A percentile compares a stretch with the other conserved stretches of the same genome.
These are phyloP conservation scores for Megalopta genalis DNA, from an alignment of 1,140 invertebrate genomes.

Conservation along the genomic window DNA sequence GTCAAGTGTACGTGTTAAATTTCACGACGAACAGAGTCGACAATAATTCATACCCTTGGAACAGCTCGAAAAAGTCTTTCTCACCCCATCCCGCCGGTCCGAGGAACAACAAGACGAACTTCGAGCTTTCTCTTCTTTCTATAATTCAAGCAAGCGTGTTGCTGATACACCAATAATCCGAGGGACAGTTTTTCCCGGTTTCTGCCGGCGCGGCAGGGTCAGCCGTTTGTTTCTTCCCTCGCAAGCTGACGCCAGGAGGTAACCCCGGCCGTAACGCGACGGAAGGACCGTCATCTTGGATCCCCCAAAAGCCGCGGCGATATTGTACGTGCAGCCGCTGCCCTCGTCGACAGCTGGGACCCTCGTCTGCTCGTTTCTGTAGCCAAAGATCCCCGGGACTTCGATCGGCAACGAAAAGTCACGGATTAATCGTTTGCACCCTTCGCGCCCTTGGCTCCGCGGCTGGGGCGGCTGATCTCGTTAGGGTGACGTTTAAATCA, in stretches of 20 bases:
- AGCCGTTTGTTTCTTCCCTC: slow-evolving; percentile 51
- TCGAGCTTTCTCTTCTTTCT: not conserved
- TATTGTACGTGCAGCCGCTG: slow-evolving; percentile 66
- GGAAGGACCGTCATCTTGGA: slow-evolving; percentile 62
- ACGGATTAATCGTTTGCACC: slow-evolving; percentile 62
- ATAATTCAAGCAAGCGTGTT: not conserved
- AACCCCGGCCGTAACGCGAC: slow-evolving; percentile 51
- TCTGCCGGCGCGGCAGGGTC: slow-evolving; percentile 40
- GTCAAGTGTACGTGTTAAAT: too few species aligned
- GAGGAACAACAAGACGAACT: not conserved
- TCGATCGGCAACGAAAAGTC: slow-evolving; percentile 53
- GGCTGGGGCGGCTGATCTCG: slow-evolving; percentile 41
- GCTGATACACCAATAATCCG: slow-evolving; percentile 46
- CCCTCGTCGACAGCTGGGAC: slow-evolving; percentile 60
- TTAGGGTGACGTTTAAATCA: slow-evolving; percentile 60
- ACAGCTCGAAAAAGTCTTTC: too few species aligned
- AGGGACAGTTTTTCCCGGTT: slow-evolving; percentile 42
- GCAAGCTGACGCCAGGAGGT: slow-evolving; percentile 60
- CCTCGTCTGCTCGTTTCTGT: slow-evolving; percentile 29
- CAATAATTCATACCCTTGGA: too few species aligned
- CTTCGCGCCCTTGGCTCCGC: not conserved
- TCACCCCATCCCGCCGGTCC: too few species aligned
- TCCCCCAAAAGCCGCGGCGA: slow-evolving; percentile 63
- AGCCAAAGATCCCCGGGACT: slow-evolving; percentile 17
- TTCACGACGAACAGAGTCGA: too few species aligned